Conservation (phyloP, 37 sponge, comb jelly and placozoan genomes). For the Halisarca cf. caerulea region DNA sequence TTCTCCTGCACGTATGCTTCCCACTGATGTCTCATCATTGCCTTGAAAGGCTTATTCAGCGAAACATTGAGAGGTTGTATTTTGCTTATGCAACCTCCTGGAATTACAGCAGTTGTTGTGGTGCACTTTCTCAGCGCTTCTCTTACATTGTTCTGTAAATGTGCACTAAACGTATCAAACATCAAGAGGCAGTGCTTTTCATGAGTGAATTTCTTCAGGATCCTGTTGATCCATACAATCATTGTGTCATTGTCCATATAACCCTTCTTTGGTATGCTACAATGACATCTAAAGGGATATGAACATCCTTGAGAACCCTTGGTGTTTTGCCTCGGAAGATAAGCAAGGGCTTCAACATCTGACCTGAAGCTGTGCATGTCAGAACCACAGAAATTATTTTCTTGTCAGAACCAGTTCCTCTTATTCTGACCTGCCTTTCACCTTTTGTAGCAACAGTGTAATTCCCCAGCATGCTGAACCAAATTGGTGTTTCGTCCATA, state of each 20-base stretch:
- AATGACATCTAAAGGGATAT: background rate
- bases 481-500: too few species aligned
- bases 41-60: conserved; percentile 38
- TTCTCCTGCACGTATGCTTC: too few species aligned
- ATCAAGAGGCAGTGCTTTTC: background rate
- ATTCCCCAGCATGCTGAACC: conserved; percentile 1
- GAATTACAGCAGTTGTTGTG: conserved; percentile 29
- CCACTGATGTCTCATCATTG: background rate
- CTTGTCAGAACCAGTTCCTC: conserved; percentile 15
- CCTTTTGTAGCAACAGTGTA: conserved; percentile 7
- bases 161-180: conserved; percentile 32
- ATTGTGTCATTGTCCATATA: conserved; percentile 6
- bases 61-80: conserved; percentile 42
- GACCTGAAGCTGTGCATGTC: conserved; percentile 24
- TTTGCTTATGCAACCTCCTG: conserved; percentile 33
- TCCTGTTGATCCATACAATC: conserved; percentile 11
- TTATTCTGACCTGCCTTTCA: background rate
- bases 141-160: conserved; percentile 12
- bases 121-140: background rate
- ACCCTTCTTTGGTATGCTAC: background rate
- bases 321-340: conserved; percentile 11
- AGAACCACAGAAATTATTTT: conserved; percentile 7
- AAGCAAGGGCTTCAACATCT: conserved; percentile 36
- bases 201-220: background rate
- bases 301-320: background rate